Percentiles rank a stretch among this genome's conserved stretches.
Evolutionary conservation across 2,888 invertebrate genomes (phyloP).

Genomic region (Hirtodrosophila cameraria): DNA sequence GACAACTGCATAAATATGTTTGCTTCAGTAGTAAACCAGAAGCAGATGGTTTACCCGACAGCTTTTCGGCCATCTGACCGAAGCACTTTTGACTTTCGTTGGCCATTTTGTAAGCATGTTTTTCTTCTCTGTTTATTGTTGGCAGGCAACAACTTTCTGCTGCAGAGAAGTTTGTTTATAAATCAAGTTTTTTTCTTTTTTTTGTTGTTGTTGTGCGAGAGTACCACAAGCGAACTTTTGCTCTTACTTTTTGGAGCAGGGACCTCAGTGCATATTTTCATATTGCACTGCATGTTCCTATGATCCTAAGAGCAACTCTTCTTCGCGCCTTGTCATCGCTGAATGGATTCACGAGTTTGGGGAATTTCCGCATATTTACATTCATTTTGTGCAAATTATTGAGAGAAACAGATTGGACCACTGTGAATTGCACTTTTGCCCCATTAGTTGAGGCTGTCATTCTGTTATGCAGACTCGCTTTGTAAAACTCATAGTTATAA

Average conservation of each 20-base stretch:
- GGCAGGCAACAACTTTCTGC: slow-evolving; percentile 59
- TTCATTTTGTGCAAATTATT: slow-evolving; percentile 67
- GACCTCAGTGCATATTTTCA: slow-evolving; percentile 35
- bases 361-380: slow-evolving; percentile 53
- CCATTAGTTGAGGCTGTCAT: slow-evolving; percentile 1
- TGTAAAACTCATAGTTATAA: too few species aligned
- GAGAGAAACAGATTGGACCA: slow-evolving; percentile 66
- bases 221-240: slow-evolving; percentile 35
- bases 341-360: slow-evolving; percentile 44
- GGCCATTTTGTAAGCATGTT: slow-evolving; percentile 46
- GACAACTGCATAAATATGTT: too few species aligned
- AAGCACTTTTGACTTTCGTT: slow-evolving; percentile 48
- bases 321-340: slow-evolving; percentile 15
- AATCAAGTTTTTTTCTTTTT: slow-evolving; percentile 72
- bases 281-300: slow-evolving; percentile 15
- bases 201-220: too few species aligned
- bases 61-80: slow-evolving; percentile 1
- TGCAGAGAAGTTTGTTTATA: slow-evolving; percentile 71
- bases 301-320: slow-evolving; percentile 26
- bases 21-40: neutral
- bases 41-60: slow-evolving; percentile 19
- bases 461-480: neutral
- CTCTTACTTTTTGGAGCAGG: neutral
- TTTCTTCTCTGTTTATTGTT: slow-evolving; percentile 58
- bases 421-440: slow-evolving; percentile 16